Evolutionary conservation across 2,888 invertebrate species (phyloP), one percentile per base, ranked within the genome.

Genomic region (Palloptera scutellata): DNA sequence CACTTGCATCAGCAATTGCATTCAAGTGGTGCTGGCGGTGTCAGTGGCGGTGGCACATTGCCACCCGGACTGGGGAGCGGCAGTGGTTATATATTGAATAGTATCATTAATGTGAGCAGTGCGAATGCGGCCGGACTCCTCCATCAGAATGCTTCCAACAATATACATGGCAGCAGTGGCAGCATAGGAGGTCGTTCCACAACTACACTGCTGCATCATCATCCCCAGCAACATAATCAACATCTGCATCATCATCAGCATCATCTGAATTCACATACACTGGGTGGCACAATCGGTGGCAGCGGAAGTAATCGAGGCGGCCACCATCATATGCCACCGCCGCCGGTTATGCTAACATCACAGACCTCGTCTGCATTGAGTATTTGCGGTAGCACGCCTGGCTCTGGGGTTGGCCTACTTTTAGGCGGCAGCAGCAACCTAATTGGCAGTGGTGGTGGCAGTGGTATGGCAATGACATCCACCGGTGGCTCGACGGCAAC

Each of bases 11-110:
- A 64, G 70, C 77, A 70, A 61, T 61, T 74, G 70, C 73, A 72
- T 42, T 68, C 72, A 30, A 51, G 43, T 64, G 66, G 74, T 72
- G 72, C 70, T 69, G 9, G 59, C 58, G 15, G 67, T 59, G 13
- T 62, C 15, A 48, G 61, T 52, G 59, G 69, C 60, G 51, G 70
- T 68, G 66, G 73, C 13, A 71, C 66, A 57, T 65, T 84, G 66
- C 81, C 83, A 63, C 77, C 82, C 10, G 81, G 82, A 1, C 71
- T 81, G 58, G 80, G 83, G 66, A 79, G 79, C 55, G 79, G 83
- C 19, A 77, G 81, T 13, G 78, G 81, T 19, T 82, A 80, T 40
- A 81, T 82, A 73, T 52, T 82, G 70, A 81, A 79, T 70, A 77
- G 75, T 66, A 71, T 76, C 55, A 75, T 76, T 70, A 75, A 72